Base-by-base conservation (phyloP, 2,797 vertebrate species). In the Pantherophis vulpinus region DNA sequence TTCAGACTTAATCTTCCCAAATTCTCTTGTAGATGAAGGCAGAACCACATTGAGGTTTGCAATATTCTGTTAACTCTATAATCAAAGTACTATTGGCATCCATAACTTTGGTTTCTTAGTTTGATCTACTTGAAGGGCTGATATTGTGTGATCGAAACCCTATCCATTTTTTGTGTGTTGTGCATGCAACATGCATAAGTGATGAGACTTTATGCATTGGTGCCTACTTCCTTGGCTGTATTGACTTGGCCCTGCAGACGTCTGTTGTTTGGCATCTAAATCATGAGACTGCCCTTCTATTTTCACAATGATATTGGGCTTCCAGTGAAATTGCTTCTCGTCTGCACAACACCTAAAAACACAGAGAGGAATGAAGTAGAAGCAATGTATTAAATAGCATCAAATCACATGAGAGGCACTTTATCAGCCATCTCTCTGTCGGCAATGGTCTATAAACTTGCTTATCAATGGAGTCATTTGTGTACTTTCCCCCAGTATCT, bases 351-450 rank as follows among this genome's bases (percentile, higher is more conserved):
- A 63, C 60, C 79, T 0, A 0, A 23, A 0, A 9, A 37, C 70
- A 86, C 51, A 27, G 6, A 51, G 20, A 54, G 61, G 91, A 70
- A 92, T 58, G 0, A 0, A 12, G 51, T 91, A 3, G 1, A 60
- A n/a, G 47, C 23, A 20, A 58, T 59, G 18, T 59, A 89, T 0
- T 23, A 63, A 20, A 0, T 66, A 11, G 90, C 37, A 90, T 94
- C 66, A 83, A 70, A 89, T 61, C 2, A 2, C 0, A 29, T 4
- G 47, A 18, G 0, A 0, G 18, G 20, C 0, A 0, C 27, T 92
- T 91, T 66, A 20, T 56, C 88, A 70, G 11, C n/a, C 11, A 27
- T 91, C 55, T 90, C 89, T 29, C 8, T 88, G 79, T 42, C 86
- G 74, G 90, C 5, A n/a, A 89, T 47, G 54, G 20, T 42, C 32